Percentiles rank a stretch among this genome's conserved stretches.
phyloP scores from a whole-genome alignment of 2,797 vertebrate genomes.

The Labeo calbasu region DNA sequence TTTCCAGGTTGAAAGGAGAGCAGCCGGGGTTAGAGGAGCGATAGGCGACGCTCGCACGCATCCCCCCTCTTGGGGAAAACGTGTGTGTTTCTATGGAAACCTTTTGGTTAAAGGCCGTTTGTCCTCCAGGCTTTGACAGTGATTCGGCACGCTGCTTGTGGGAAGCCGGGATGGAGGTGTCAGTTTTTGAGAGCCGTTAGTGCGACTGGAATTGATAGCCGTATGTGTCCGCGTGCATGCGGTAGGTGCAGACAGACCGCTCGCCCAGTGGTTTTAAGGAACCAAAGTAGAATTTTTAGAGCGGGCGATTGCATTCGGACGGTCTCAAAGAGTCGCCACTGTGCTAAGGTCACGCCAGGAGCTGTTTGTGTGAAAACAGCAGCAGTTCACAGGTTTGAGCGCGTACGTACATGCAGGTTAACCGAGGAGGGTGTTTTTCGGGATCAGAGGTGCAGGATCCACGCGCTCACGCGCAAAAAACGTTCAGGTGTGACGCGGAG shows the following conservation, averaged over 20 bases:
- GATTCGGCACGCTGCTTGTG: slow-evolving; percentile 36
- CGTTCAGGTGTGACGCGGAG: slow-evolving; percentile 65
- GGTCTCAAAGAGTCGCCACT: slow-evolving; percentile 42
- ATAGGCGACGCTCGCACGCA: slow-evolving; percentile 30
- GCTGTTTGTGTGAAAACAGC: slow-evolving; percentile 63
- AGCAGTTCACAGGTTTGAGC: slow-evolving; percentile 32
- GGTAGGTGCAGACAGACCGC: background rate
- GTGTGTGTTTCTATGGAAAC: slow-evolving; percentile 67
- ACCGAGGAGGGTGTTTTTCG: slow-evolving; percentile 24
- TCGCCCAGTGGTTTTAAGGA: background rate
- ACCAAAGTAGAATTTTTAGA: background rate
- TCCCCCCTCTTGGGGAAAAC: slow-evolving; percentile 3
- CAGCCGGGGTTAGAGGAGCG: slow-evolving; percentile 47
- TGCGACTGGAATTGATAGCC: slow-evolving; percentile 12
- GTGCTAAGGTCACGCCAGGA: slow-evolving; percentile 72
- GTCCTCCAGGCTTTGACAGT: slow-evolving; percentile 44
- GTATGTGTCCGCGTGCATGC: background rate
- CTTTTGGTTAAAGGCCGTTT: slow-evolving; percentile 54
- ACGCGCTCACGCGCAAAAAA: slow-evolving; percentile 48
- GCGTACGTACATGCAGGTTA: background rate
- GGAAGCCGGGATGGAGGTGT: slow-evolving; percentile 36
- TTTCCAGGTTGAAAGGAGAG: slow-evolving; percentile 32
- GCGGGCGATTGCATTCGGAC: no score
- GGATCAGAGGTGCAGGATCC: slow-evolving; percentile 14
- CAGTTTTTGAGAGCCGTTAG: background rate